Evolutionary conservation across 1,140 invertebrate genomes (phyloP), one percentile per base, ranked within the genome.

Genomic region (Cheumatopsyche charites): DNA sequence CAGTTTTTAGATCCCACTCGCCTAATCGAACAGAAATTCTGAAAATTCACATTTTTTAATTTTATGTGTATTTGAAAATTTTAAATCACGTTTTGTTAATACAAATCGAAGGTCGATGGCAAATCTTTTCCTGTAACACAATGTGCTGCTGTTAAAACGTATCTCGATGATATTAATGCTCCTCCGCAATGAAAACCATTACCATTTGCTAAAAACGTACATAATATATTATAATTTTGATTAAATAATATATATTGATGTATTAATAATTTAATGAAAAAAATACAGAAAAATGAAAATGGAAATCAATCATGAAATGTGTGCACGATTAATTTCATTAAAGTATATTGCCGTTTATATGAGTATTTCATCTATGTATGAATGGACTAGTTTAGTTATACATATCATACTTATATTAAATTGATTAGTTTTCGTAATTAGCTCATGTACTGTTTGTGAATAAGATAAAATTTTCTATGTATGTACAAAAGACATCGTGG

Each of bases 141-240:
- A 78, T 94, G 92, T 23, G 90, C 90, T 0, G 92, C 92, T 0
- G 92, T 93, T 21, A 73, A 63, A 21, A 71, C 67, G 29, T 73
- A 77, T 36, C 67, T 9, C 4, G 84, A 79, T 52, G 85, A 88
- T 26, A 94, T 86, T 0, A 94, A 79, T 0, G 87, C 87, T 2
- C 90, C 92, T 0, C 91, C 92, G 77, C 92, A 94, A 12, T 83
- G 80, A 12, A 82, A 82, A 0, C 79, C 77, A 25, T 61, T 79
- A n/a, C 80, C 78, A 13, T 63, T 80, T 13, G 66, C 73, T 75
- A 47, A 29, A 62, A 72, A 42, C 29, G 42, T 68, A 72, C n/a
- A 67, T 58, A 43, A 68, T 19, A 17, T 47, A 52, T 3, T 21
- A 19, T 42, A n/a, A n/a, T 52, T 29, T 52, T 55, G 12, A 29